phyloP scores from a whole-genome alignment of 2,888 invertebrate genomes.

The Dolomedes plantarius region DNA sequence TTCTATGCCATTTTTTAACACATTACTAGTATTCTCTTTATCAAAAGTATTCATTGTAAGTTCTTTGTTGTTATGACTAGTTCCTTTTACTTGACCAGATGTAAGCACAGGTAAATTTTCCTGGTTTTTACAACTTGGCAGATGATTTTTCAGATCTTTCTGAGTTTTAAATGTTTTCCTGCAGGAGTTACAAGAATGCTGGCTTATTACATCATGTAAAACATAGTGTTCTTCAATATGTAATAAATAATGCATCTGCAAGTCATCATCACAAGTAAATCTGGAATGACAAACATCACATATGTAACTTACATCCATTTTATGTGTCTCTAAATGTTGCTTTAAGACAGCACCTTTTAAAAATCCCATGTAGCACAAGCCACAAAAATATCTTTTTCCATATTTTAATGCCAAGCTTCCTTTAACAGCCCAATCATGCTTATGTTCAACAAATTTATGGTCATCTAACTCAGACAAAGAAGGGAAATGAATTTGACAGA shows the following conservation, averaged over 20 bases:
- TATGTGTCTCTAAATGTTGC: not conserved
- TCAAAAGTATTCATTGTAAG: too few species aligned
- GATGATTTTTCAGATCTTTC: not conserved
- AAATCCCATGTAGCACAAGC: not conserved
- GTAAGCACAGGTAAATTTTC: too few species aligned
- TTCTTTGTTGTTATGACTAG: too few species aligned
- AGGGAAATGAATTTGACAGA: not conserved
- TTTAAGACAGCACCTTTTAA: not conserved
- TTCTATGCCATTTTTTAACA: too few species aligned
- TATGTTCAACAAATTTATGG: not conserved
- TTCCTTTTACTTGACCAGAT: too few species aligned
- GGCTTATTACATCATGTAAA: not conserved
- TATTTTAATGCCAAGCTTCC: not conserved
- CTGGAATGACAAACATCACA: not conserved
- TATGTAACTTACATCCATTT: not conserved
- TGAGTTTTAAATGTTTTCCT: not conserved
- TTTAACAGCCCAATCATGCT: not conserved
- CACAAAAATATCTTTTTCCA: not conserved
- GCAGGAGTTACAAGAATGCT: not conserved
- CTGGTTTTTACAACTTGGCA: not conserved
- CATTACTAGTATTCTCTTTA: not conserved
- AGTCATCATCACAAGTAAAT: not conserved
- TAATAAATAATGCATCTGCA: not conserved
- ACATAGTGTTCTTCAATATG: constrained; percentile 9
- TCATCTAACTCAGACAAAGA: not conserved